These are phyloP conservation scores for Cryptotis parvus DNA, from an alignment of 2,113 vertebrate genomes.

Conservation along the genomic window DNA sequence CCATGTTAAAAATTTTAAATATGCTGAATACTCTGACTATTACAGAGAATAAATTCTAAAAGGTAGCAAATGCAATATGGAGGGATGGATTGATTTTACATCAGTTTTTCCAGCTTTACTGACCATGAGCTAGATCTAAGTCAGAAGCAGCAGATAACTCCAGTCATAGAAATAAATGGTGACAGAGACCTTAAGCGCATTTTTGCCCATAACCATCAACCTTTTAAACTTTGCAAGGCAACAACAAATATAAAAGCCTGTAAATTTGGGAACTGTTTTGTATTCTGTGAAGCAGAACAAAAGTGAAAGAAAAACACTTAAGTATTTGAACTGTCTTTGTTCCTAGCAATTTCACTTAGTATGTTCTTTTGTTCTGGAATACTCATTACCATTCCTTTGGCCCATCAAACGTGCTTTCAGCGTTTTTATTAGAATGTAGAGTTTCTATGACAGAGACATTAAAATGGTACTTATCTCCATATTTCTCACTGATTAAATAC, in stretches of 20 bases:
- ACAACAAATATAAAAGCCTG: neutral
- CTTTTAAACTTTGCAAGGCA: no score
- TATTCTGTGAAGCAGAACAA: neutral
- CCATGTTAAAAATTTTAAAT: neutral
- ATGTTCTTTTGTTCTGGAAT: neutral
- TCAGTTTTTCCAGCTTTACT: neutral
- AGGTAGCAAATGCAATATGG: neutral
- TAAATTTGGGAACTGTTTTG: neutral
- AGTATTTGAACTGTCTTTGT: neutral
- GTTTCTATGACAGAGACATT: neutral
- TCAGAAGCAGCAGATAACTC: neutral
- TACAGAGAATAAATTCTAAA: neutral
- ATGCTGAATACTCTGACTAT: neutral
- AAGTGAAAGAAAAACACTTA: neutral
- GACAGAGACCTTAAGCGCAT: neutral
- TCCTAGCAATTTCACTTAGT: neutral
- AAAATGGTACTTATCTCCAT: neutral
- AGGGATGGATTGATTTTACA: neutral
- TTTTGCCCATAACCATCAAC: neutral
- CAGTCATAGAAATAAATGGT: neutral
- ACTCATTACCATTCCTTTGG: neutral
- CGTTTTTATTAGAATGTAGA: neutral
- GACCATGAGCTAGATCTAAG: neutral
- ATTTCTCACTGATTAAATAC: neutral
- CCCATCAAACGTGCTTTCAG: constrained; percentile 27